phyloP scores from a whole-genome alignment of 2,797 vertebrate genomes.

The Clarias laeviceps region DNA sequence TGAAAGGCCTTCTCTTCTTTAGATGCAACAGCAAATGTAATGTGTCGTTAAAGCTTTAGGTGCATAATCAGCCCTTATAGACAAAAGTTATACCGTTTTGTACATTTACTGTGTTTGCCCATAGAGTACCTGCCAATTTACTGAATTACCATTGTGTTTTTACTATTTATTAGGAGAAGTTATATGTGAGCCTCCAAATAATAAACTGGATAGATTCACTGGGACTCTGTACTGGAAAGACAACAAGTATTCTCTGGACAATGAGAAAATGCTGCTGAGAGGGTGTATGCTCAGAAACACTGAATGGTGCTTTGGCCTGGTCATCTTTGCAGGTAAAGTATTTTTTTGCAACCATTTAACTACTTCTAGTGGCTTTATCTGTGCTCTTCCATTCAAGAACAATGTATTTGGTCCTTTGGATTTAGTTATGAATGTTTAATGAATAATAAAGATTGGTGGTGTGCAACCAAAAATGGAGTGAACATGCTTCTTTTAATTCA shows the following conservation, averaged over 20 bases:
- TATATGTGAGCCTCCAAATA: slow-evolving; percentile 85
- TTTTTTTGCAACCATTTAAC: background rate
- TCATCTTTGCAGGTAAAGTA: slow-evolving; percentile 81
- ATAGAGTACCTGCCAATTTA: background rate
- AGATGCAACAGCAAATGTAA: background rate
- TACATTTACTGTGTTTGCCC: background rate
- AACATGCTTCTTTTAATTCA: background rate
- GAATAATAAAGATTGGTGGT: background rate
- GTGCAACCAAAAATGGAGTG: background rate
- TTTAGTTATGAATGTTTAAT: slow-evolving; percentile 34
- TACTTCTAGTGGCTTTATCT: slow-evolving; percentile 12
- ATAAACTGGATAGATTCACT: slow-evolving; percentile 81
- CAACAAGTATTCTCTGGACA: slow-evolving; percentile 78
- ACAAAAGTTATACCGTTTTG: background rate
- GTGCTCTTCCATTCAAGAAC: background rate
- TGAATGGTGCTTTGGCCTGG: slow-evolving; percentile 85
- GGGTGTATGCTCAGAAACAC: slow-evolving; percentile 85
- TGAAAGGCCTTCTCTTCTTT: background rate
- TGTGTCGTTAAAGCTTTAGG: background rate
- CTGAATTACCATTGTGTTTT: background rate
- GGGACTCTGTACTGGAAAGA: slow-evolving; percentile 79
- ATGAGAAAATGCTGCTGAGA: slow-evolving; percentile 80
- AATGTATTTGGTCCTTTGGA: background rate
- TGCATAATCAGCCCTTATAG: background rate
- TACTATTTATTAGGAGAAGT: slow-evolving; percentile 72